These are phyloP conservation scores for Centropus bengalensis DNA, from an alignment of 2,113 vertebrate species.

Conservation along the genomic window DNA sequence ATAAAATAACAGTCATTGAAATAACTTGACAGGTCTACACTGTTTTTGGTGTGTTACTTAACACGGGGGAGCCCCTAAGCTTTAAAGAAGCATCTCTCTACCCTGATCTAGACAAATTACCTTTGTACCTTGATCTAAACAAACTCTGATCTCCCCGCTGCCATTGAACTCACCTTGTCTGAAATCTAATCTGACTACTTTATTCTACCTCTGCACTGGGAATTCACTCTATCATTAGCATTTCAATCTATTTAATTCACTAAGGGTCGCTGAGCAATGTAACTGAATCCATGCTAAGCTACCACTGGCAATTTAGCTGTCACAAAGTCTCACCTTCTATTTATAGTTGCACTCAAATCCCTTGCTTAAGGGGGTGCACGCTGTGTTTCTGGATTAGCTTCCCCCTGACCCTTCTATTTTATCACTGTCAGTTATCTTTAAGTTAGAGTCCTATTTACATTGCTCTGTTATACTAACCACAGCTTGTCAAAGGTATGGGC, in stretches of 20 bases:
- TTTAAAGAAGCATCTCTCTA: slow-evolving; percentile 33
- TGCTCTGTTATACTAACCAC: slow-evolving; percentile 30
- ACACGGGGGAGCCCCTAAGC: slow-evolving; percentile 12
- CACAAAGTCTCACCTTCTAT: slow-evolving; percentile 66
- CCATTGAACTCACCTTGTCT: slow-evolving; percentile 68
- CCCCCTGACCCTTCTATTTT: slow-evolving; percentile 22
- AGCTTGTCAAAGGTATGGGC: background rate
- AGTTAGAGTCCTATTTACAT: background rate
- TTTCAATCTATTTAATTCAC: slow-evolving; percentile 77
- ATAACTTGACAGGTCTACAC: background rate
- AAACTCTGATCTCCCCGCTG: slow-evolving; percentile 58
- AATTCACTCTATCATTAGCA: slow-evolving; percentile 71
- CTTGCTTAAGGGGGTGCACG: slow-evolving; percentile 17
- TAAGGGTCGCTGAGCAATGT: slow-evolving; percentile 66
- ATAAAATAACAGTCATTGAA: slow-evolving; percentile 12
- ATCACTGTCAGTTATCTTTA: slow-evolving; percentile 21
- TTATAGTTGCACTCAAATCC: slow-evolving; percentile 51
- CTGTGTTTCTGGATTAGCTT: slow-evolving; percentile 53
- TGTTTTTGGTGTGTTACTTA: background rate
- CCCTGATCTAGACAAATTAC: slow-evolving; percentile 58
- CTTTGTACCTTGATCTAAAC: slow-evolving; percentile 58
- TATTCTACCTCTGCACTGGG: slow-evolving; percentile 64
- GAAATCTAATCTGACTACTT: slow-evolving; percentile 72
- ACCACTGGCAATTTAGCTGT: slow-evolving; percentile 68
- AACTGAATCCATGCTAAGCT: slow-evolving; percentile 55